These are phyloP conservation scores for Hemicentrotus pulcherrimus DNA, from an alignment of 35 echinoderm and acorn worm genomes.

Conservation along the genomic window DNA sequence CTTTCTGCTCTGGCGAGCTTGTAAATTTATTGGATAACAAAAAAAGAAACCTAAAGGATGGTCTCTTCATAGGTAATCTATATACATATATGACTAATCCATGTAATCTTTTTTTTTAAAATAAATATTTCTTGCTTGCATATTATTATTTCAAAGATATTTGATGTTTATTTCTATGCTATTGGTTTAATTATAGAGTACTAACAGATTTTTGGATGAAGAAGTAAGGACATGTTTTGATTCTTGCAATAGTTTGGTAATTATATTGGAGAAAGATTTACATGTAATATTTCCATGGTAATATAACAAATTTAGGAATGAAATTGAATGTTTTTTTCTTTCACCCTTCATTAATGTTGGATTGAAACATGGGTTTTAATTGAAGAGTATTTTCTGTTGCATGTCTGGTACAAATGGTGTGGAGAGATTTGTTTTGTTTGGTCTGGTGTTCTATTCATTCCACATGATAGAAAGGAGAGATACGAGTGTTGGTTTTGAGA, in stretches of 20 bases:
- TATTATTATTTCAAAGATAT: background rate
- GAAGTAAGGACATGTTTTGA: background rate
- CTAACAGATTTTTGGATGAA: background rate
- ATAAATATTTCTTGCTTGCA: background rate
- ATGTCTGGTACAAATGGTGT: background rate
- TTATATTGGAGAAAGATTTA: background rate
- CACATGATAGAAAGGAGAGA: background rate
- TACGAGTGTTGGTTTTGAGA: background rate
- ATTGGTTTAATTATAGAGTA: constrained; percentile 13
- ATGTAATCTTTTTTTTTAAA: background rate
- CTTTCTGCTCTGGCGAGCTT: background rate
- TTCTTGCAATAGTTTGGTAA: background rate
- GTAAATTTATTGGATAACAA: background rate
- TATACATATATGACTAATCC: background rate
- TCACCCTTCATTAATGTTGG: background rate
- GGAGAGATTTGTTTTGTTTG: background rate
- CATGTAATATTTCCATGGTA: background rate
- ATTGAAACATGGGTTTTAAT: background rate
- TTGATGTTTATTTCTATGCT: background rate
- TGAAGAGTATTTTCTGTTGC: background rate
- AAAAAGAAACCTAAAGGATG: background rate
- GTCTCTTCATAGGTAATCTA: background rate
- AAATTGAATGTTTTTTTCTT: background rate
- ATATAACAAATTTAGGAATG: background rate
- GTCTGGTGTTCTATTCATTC: background rate